Evolutionary conservation across 2,888 invertebrate species (phyloP).

Genomic region (Amiota mariae): DNA sequence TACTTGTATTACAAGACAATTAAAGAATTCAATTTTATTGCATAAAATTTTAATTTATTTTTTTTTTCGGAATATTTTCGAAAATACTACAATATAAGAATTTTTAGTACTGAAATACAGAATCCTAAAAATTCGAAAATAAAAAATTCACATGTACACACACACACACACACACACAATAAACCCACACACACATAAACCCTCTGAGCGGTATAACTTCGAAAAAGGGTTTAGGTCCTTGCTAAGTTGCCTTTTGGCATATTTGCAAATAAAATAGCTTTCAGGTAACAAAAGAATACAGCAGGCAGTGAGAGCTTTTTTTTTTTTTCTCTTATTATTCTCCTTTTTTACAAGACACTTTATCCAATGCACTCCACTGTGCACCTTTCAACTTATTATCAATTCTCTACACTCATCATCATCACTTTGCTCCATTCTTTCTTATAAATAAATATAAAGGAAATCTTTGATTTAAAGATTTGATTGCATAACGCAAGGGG

Average conservation of each 20-base stretch:
- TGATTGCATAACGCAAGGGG: no score
- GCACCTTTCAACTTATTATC: background rate
- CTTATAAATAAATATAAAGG: no score
- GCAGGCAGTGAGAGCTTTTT: conserved; percentile 37
- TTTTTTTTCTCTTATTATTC: conserved; percentile 30
- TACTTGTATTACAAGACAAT: no score
- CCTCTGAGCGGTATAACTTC: background rate
- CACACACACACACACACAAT: background rate
- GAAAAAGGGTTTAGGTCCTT: conserved; percentile 50
- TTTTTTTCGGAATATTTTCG: background rate
- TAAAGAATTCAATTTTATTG: no score
- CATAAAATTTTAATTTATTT: background rate
- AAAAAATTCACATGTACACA: background rate
- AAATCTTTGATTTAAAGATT: no score
- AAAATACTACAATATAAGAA: background rate
- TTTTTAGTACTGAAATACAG: background rate
- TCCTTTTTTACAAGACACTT: no score
- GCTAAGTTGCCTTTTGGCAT: conserved; percentile 43
- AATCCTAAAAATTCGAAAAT: background rate
- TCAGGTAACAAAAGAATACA: conserved; percentile 43
- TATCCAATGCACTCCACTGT: background rate
- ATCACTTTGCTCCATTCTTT: no score
- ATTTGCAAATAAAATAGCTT: conserved; percentile 56
- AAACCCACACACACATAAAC: background rate
- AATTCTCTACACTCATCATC: background rate